Base-by-base conservation (phyloP, 2,888 invertebrate genomes). In the Cetonia aurata region DNA sequence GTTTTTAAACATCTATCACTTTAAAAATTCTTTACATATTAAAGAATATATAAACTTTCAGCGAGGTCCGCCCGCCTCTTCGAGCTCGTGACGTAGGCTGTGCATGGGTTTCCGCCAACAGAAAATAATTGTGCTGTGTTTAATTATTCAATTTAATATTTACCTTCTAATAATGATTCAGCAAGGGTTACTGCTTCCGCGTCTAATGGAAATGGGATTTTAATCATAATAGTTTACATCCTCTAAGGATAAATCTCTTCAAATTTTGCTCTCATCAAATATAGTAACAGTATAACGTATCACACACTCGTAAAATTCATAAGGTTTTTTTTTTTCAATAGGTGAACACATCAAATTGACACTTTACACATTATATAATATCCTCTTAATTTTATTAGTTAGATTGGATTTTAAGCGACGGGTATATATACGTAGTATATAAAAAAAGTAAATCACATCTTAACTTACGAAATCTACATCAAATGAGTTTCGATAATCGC, bases 271-370 rank as follows among this genome's bases (percentile, higher is more conserved):
- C 50, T 41, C 62, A 33, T 62, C 48, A 37, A 50, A 17, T 10
- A 37, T 50, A 65, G 48, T 65, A 50, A 65, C 48, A 33, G 46
- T 65, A 37, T 62, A 46, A 59, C 69, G 50, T 69, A 70, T 70
- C 70, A 70, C 70, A 57, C 70, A 55, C 70, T 70, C 46, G 46
- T 65, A 70, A 48, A 60, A 73, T 75, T 75, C 74, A 76, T 76
- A 74, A 76, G 73, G 72, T 73, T 71, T 75, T 10, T 37, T 25
- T 57, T 72, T 74, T 70, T 65, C 52, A 74, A 76, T 77, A 76
- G 77, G 78, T 83, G 82, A 83, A 83, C 83, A 82, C 83, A 82
- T 82, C 79, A 79, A 83, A 83, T 83, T 83, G 83, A 83, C 82
- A 77, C 79, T 78, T 77, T 79, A 77, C 48, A 57, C 46, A 46